Conservation (phyloP, 2,797 vertebrate species). For the Anguilla marmorata region DNA sequence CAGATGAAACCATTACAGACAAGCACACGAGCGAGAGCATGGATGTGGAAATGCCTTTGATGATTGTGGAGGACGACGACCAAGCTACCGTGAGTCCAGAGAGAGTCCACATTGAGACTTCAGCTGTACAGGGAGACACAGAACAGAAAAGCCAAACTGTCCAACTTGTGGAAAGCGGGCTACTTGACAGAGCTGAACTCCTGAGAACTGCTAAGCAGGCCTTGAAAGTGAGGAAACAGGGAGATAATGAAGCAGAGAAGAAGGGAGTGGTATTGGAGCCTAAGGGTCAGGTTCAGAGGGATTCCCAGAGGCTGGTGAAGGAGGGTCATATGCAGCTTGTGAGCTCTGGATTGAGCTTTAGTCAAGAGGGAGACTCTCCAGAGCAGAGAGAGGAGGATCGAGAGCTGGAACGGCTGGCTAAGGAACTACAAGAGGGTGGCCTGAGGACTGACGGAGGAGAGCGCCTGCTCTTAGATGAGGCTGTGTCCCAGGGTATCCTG, state of each 20-base stretch:
- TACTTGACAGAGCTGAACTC: constrained; percentile 25
- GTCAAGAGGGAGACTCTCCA: constrained; percentile 26
- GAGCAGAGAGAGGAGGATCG: constrained; percentile 61
- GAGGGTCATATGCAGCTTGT: constrained; percentile 24
- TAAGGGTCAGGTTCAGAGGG: background rate
- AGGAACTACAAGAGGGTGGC: constrained; percentile 79
- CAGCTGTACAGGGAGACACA: constrained; percentile 14
- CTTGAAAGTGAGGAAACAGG: background rate
- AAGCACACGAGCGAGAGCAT: background rate
- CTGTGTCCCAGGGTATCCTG: constrained; percentile 74
- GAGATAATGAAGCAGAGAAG: constrained; percentile 13
- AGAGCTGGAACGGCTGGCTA: constrained; percentile 70
- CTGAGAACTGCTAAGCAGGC: constrained; percentile 20
- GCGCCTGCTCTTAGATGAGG: constrained; percentile 83
- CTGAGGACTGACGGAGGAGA: constrained; percentile 72
- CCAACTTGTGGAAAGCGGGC: background rate
- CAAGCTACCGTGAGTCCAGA: constrained; percentile 2
- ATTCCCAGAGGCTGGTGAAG: background rate
- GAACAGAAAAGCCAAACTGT: constrained; percentile 29
- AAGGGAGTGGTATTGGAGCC: constrained; percentile 3
- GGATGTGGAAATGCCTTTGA: background rate
- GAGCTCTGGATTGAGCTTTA: constrained; percentile 13
- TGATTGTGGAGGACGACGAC: background rate
- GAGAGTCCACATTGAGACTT: constrained; percentile 6
- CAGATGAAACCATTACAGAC: background rate